Conservation (phyloP, 2,888 invertebrate genomes). For the Trachelus iudaicus region DNA sequence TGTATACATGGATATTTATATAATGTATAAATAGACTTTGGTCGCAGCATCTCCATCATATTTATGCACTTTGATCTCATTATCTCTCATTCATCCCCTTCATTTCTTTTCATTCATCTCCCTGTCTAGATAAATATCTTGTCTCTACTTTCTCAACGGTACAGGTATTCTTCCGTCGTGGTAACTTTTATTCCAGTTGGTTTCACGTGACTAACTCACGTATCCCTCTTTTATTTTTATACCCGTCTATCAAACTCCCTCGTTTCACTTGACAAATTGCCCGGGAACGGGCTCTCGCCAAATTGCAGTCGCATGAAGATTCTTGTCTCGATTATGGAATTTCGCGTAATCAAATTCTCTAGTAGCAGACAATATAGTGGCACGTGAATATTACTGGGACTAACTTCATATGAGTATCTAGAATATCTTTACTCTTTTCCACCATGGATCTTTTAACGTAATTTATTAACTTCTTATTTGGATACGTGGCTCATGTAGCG, state of each 20-base stretch:
- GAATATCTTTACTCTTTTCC: not conserved
- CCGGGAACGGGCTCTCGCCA: not conserved
- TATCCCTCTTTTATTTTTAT: not conserved
- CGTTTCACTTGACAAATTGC: not conserved
- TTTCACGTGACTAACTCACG: not conserved
- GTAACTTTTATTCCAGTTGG: not conserved
- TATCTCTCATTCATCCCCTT: not conserved
- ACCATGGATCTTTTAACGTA: not conserved
- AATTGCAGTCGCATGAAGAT: not conserved
- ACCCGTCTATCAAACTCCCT: not conserved
- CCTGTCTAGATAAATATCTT: not conserved
- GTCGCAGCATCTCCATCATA: not conserved
- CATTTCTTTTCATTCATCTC: not conserved
- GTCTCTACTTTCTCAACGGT: not conserved
- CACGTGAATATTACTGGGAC: not conserved
- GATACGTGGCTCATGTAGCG: not conserved
- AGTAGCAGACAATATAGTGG: not conserved
- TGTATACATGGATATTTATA: not conserved
- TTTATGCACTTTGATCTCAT: not conserved
- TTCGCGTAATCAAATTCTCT: not conserved
- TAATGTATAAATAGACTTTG: not conserved
- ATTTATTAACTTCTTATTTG: not conserved
- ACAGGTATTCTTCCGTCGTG: not conserved
- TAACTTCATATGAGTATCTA: too few species aligned
- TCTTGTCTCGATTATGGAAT: not conserved